Conservation (phyloP, 2,888 invertebrate genomes). For the Rhagonycha lutea region DNA sequence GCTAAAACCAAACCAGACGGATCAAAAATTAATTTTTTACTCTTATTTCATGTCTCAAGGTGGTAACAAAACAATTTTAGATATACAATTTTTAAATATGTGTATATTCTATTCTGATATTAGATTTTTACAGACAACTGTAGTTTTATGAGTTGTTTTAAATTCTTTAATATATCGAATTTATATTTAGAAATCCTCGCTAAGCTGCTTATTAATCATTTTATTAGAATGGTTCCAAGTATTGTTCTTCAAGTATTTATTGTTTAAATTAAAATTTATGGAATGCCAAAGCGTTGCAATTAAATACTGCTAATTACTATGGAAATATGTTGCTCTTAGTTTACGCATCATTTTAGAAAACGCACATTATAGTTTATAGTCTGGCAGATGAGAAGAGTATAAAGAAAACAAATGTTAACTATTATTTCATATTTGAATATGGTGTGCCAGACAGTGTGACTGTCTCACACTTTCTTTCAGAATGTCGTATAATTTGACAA, state of each 20-base stretch:
- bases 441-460: background rate
- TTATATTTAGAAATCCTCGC: constrained; percentile 1
- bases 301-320: background rate
- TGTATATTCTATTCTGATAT: background rate
- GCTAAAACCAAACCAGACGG: background rate
- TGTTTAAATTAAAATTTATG: background rate
- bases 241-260: background rate
- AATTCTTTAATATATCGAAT: background rate
- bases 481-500: constrained; percentile 7
- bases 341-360: constrained; percentile 24
- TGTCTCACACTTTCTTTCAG: constrained; percentile 2
- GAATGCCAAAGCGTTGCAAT: background rate
- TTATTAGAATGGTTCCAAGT: background rate
- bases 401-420: constrained; percentile 27
- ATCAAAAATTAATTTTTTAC: background rate
- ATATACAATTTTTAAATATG: background rate
- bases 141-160: constrained; percentile 5
- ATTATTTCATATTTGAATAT: constrained; percentile 17
- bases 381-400: constrained; percentile 23
- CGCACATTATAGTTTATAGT: constrained; percentile 26
- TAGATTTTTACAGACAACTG: constrained; percentile 4
- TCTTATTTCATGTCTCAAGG: background rate
- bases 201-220: background rate
- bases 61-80: background rate
- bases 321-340: constrained; percentile 7